Evolutionary conservation across 2,888 invertebrate genomes (phyloP).

Genomic region (Sphinx pinastri): DNA sequence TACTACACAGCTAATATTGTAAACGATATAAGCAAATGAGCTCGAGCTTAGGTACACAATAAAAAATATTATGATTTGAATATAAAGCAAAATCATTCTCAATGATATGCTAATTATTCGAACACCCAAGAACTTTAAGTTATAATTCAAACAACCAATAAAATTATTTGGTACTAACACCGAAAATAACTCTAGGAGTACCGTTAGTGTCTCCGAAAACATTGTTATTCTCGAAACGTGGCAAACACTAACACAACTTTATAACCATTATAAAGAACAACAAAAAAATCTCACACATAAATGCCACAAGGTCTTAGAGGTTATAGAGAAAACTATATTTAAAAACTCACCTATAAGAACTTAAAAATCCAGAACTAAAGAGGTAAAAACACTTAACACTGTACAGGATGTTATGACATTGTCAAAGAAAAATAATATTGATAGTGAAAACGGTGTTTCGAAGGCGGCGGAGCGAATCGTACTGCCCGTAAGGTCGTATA

Average conservation of each 20-base stretch:
- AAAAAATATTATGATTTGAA: no score
- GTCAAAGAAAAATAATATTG: conserved; percentile 17
- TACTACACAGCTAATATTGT: no score
- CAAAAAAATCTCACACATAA: conserved; percentile 3
- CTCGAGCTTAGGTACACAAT: no score
- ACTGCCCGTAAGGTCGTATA: conserved; percentile 53
- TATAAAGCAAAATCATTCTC: no score
- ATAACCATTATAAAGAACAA: neutral
- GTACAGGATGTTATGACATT: conserved; percentile 2
- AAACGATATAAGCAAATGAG: no score
- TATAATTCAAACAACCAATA: neutral
- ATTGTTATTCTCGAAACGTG: conserved; percentile 6
- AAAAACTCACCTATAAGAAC: conserved; percentile 3
- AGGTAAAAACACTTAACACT: conserved; percentile 3
- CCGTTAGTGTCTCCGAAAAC: neutral
- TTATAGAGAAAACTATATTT: neutral
- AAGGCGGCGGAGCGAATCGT: conserved; percentile 58
- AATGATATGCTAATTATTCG: no score
- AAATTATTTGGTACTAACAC: neutral
- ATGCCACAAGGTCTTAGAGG: neutral
- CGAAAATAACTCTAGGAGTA: neutral
- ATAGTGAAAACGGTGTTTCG: conserved; percentile 43
- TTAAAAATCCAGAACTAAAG: conserved; percentile 4
- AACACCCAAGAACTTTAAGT: no score
- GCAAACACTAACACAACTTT: conserved; percentile 9